Evolutionary conservation across 2,888 invertebrate genomes (phyloP), one percentile per base, ranked within the genome.

Genomic region (Ochropleura leucogaster): DNA sequence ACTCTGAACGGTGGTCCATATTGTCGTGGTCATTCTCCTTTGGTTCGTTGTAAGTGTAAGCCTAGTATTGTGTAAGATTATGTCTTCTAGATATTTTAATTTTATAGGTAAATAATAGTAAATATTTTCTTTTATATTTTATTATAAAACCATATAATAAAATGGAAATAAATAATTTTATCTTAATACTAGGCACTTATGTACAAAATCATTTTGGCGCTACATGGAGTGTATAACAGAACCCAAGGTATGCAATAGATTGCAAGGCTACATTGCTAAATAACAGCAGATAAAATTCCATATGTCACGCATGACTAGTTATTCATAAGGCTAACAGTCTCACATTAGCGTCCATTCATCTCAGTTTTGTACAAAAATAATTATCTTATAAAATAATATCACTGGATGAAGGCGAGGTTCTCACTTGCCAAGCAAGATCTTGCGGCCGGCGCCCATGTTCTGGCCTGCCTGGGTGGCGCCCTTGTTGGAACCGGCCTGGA

Each of bases 401-500:
- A 96, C 96, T 95, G 93, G 91, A 86, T 89, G 91, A 86, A 87
- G 83, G 86, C 72, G 78, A 77, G 77, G 79, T 84, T 89, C 91
- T 97, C 97, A 99, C 97, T 99, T 99, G 97, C 98, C 98, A 93
- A 99, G 97, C 92, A 99, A 97, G 96, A 99, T 99, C 95, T 99
- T 98, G 93, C 99, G 98, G 89, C 98, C 97, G 85, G 98, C 98
- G 83, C 99, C 99, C 77, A 99, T 97, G 95, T 98, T 99, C 94
- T 97, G 97, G 47, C 99, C 99, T 47, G 99, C 98, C 95, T 99
- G 99, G 79, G 98, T 98, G 88, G 99, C 99, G 62, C 99, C 99
- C 96, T 99, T 99, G 98, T 99, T 99, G 94, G 98, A 98, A 77
- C 99, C 99, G 88, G 99, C 99, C 95, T 99, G 99, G 69, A 99